phyloP scores from a whole-genome alignment of 2,888 invertebrate species.

The Ctena decussata region DNA sequence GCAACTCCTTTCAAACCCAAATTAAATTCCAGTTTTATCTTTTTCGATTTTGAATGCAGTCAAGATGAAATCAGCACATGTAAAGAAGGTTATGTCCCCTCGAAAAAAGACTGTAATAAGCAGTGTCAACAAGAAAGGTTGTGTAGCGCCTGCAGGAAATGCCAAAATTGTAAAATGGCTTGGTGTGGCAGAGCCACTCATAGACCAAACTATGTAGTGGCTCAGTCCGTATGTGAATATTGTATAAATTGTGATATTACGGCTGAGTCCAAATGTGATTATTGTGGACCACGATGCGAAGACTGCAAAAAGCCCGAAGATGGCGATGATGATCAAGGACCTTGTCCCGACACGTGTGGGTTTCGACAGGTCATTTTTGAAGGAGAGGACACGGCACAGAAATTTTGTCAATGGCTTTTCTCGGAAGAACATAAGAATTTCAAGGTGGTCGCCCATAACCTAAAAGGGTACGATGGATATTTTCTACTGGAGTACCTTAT shows the following conservation, averaged over 20 bases:
- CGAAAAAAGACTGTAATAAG: slow-evolving; percentile 14
- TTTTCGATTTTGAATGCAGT: slow-evolving; percentile 48
- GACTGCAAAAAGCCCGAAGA: not conserved
- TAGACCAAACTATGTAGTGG: slow-evolving; percentile 11
- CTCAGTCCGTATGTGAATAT: not conserved
- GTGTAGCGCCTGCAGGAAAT: not conserved
- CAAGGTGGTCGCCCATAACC: slow-evolving; percentile 20
- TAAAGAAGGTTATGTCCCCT: slow-evolving; percentile 24
- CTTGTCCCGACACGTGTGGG: slow-evolving; percentile 45
- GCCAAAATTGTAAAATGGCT: not conserved
- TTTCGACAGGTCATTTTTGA: slow-evolving; percentile 38
- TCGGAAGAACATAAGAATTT: slow-evolving; percentile 20
- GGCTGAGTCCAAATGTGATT: slow-evolving; percentile 2
- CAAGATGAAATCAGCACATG: slow-evolving; percentile 30
- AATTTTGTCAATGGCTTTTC: slow-evolving; percentile 44
- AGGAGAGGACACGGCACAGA: slow-evolving; percentile 20
- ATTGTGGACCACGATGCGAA: slow-evolving; percentile 1
- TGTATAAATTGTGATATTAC: slow-evolving; percentile 3
- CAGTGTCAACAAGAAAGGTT: not conserved
- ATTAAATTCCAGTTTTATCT: slow-evolving; percentile 19
- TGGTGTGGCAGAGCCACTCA: slow-evolving; percentile 15
- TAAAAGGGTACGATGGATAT: slow-evolving; percentile 51
- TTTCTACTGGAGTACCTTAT: slow-evolving; percentile 16
- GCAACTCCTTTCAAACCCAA: slow-evolving; percentile 2
- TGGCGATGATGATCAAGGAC: slow-evolving; percentile 18